phyloP scores from a whole-genome alignment of 30 jellyfish, hydroid and myxozoan genomes.

The Pelagia noctiluca region DNA sequence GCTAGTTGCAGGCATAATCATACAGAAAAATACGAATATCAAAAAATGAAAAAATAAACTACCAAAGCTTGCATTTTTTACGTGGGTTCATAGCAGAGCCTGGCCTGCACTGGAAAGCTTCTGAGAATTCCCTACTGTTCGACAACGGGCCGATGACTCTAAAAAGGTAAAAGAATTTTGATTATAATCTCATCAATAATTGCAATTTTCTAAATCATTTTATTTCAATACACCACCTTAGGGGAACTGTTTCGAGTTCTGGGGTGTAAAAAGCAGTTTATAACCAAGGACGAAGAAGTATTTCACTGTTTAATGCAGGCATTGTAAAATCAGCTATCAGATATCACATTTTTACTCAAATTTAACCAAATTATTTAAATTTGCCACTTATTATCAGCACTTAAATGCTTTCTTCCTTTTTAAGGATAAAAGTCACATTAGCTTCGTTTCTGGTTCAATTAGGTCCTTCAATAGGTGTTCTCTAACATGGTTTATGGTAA shows the following conservation, averaged over 20 bases:
- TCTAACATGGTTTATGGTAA: no score
- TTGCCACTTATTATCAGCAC: no score
- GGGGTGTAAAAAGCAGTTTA: no score
- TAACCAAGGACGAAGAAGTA: neutral
- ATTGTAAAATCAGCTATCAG: neutral
- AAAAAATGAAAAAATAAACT: no score
- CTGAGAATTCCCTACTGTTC: constrained; percentile 56
- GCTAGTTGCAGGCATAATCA: no score
- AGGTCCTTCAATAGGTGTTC: no score
- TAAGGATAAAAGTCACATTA: no score
- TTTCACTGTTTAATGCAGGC: neutral
- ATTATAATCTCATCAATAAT: neutral
- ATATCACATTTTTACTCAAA: no score
- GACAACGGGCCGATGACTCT: constrained; percentile 71
- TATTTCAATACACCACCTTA: neutral
- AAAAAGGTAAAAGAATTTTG: neutral
- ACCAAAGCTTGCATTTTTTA: constrained; percentile 73
- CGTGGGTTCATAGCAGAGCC: constrained; percentile 73
- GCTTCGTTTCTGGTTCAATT: no score
- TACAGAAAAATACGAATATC: no score
- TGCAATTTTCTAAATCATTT: neutral
- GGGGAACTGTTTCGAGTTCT: neutral
- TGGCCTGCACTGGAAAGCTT: constrained; percentile 61
- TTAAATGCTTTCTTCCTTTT: no score
- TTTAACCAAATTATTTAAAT: no score